These are phyloP conservation scores for Procambarus virginalis DNA, from an alignment of 1,140 invertebrate genomes.

Conservation along the genomic window DNA sequence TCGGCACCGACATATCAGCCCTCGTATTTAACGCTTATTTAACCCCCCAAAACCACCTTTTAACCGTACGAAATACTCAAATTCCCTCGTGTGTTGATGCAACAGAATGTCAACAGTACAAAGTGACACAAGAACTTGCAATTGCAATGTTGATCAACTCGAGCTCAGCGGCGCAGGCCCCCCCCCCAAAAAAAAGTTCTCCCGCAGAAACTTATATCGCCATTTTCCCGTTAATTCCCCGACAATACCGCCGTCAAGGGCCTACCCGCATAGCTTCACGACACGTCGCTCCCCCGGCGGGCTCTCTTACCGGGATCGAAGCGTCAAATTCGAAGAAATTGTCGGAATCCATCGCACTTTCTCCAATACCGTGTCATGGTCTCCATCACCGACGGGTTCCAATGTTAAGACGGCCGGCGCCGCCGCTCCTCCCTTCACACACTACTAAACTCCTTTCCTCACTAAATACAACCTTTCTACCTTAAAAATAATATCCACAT, in stretches of 20 bases:
- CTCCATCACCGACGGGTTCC: slow-evolving; percentile 15
- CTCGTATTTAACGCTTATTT: too few species aligned
- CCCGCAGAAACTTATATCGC: too few species aligned
- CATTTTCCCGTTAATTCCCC: background rate
- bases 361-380: slow-evolving; percentile 51
- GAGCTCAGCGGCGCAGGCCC: too few species aligned
- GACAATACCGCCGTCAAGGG: background rate
- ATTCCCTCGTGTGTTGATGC: too few species aligned
- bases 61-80: too few species aligned
- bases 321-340: slow-evolving; percentile 65
- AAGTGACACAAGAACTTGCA: background rate
- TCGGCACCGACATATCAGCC: too few species aligned
- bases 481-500: too few species aligned
- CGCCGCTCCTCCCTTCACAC: background rate
- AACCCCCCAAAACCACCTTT: too few species aligned
- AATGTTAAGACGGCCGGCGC: background rate
- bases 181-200: too few species aligned
- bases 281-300: background rate
- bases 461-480: too few species aligned
- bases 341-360: slow-evolving; percentile 55
- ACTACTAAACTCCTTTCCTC: background rate
- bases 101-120: too few species aligned
- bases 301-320: slow-evolving; percentile 38
- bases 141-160: background rate
- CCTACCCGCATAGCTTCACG: background rate